Percentiles rank a stretch among this genome's conserved stretches.
Conservation (phyloP, 2,888 invertebrate genomes). For the Podabrus alpinus region DNA sequence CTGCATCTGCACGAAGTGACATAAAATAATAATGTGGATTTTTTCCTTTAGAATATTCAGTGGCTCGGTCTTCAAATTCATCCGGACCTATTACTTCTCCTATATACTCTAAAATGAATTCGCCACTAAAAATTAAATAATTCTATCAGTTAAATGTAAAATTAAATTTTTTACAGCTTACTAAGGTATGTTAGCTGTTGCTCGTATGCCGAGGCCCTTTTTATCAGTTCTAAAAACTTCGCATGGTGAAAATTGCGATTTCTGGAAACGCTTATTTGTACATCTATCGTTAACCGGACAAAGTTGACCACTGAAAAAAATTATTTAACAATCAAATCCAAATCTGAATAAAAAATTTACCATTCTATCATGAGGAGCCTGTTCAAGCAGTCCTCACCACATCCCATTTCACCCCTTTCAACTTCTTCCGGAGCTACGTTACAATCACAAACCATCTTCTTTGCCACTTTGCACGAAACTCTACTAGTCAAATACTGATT, state of each 20-base stretch:
- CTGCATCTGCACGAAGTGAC: constrained; percentile 90
- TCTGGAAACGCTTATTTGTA: constrained; percentile 93
- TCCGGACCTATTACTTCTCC: constrained; percentile 94
- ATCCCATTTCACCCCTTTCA: constrained; percentile 80
- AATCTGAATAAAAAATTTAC: constrained; percentile 55
- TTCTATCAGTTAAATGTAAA: not conserved
- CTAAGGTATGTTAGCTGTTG: constrained; percentile 72
- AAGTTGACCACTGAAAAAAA: constrained; percentile 72
- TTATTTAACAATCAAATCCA: not conserved
- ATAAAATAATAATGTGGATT: constrained; percentile 96
- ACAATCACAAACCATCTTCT: constrained; percentile 95
- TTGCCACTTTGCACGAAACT: constrained; percentile 86
- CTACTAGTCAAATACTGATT: constrained; percentile 85
- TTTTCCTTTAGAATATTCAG: constrained; percentile 86
- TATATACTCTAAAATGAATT: constrained; percentile 97
- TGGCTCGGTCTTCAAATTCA: constrained; percentile 86
- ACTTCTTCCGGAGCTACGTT: constrained; percentile 88
- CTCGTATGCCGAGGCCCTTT: constrained; percentile 93
- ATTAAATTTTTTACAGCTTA: constrained; percentile 57
- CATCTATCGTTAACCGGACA: constrained; percentile 90
- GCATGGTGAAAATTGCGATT: constrained; percentile 79
- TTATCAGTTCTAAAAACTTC: constrained; percentile 89
- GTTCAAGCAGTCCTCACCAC: constrained; percentile 96
- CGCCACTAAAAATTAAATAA: constrained; percentile 66
- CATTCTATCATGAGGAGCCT: constrained; percentile 98